Evolutionary conservation across 2,888 invertebrate species (phyloP), one percentile per base, ranked within the genome.

Genomic region (Nebria salina): DNA sequence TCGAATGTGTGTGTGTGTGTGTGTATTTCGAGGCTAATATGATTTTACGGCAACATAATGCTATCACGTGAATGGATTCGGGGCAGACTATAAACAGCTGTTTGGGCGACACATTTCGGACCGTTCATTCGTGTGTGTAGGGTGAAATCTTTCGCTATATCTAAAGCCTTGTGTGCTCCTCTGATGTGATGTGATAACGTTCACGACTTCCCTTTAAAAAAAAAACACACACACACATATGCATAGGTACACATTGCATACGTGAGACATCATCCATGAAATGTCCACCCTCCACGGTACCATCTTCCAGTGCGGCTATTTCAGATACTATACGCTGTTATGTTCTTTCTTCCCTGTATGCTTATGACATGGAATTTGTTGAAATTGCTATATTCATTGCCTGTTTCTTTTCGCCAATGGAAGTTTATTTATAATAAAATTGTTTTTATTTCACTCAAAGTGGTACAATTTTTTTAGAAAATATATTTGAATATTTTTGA

Each of bases 31-130:
- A 70, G 77, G 68, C 70, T 77, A 54, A 70, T 77, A 77, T 77
- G 72, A 70, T 77, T 77, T 77, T 70, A 77, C 70, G 70, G 70
- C 26, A 77, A 70, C 68, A 68, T 68, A 68, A 68, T 68, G 68
- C 20, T 26, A 26, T 68, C 70, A 77, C 66, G 70, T 54, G 70
- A 70, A 77, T 76, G 70, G 26, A 68, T 43, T 43, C 70, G 25
- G 25, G 25, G 54, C 54, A 54, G 54, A 70, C 64, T 77, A 54
- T 77, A 77, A 77, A 77, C 77, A 77, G 68, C 66, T 77, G 54
- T 54, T 54, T 54, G 64, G 65, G 34, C 74, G 74, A 75, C 74
- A 75, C 74, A 65, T 75, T 75, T 75, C 76, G 66, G 66, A 66
- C 76, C 76, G 76, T 66, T 76, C 66, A 76, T 41, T 68, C 65